phyloP scores from a whole-genome alignment of 2,797 vertebrate species.

The Lepus townsendii region DNA sequence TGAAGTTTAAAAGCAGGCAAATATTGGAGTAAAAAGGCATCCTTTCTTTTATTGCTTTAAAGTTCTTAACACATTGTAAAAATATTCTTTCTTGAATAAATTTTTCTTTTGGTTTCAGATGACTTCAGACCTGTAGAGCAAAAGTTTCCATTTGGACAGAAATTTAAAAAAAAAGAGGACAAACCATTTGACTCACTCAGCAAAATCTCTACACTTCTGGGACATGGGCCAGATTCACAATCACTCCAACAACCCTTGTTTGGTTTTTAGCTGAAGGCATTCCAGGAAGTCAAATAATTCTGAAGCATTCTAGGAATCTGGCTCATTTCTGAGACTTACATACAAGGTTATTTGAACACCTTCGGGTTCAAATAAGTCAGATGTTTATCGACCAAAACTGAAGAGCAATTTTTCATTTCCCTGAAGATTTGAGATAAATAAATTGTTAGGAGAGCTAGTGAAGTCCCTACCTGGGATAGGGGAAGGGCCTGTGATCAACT shows the following conservation, averaged over 20 bases:
- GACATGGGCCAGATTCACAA: not conserved
- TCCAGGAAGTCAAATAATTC: not conserved
- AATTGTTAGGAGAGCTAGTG: not conserved
- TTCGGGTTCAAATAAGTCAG: not conserved
- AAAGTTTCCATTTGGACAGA: not conserved
- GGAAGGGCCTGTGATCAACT: not conserved
- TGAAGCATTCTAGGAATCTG: not conserved
- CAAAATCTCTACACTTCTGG: not conserved
- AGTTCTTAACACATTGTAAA: not conserved
- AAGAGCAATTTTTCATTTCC: not conserved
- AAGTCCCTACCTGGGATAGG: not conserved
- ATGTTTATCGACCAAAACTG: not conserved
- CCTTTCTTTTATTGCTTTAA: not conserved
- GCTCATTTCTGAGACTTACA: not conserved
- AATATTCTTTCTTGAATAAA: not conserved
- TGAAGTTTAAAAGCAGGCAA: not conserved
- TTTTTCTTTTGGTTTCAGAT: not conserved
- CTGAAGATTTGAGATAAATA: not conserved
- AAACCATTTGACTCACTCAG: not conserved
- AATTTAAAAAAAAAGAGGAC: not conserved
- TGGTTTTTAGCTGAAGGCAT: not conserved
- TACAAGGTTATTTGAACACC: not conserved
- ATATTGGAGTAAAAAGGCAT: not conserved
- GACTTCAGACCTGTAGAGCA: not conserved
- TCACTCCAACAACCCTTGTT: not conserved